A percentile compares a stretch with the other conserved stretches of the same genome.
These are phyloP conservation scores for Corydoras sp. DNA, from an alignment of 2,113 vertebrate species.

Conservation along the genomic window DNA sequence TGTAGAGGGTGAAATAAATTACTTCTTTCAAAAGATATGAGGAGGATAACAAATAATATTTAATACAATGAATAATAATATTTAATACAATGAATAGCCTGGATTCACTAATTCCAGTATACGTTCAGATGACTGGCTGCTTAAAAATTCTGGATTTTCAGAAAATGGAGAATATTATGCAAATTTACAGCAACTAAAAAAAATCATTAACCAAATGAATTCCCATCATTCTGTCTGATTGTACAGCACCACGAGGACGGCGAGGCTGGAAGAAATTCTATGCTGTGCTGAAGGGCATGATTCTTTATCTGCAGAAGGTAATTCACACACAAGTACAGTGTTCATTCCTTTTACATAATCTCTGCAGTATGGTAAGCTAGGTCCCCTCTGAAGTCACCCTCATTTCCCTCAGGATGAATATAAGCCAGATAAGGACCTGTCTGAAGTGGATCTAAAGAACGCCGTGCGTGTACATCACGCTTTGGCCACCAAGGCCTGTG, in stretches of 20 bases:
- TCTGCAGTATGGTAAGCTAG: too few relatives aligned
- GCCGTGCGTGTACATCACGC: slow-evolving; percentile 91
- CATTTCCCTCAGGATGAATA: slow-evolving; percentile 79
- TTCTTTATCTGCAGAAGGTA: slow-evolving; percentile 97
- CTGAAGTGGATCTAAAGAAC: slow-evolving; percentile 92
- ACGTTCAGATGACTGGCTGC: too few relatives aligned
- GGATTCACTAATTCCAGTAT: too few relatives aligned
- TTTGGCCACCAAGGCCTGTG: slow-evolving; percentile 85
- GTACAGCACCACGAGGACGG: slow-evolving; percentile 85
- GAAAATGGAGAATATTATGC: too few relatives aligned
- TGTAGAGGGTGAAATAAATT: too few relatives aligned
- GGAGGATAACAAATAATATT: too few relatives aligned
- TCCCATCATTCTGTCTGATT: slow-evolving; percentile 15
- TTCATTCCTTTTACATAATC: background rate
- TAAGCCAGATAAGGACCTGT: slow-evolving; percentile 88
- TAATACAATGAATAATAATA: too few relatives aligned
- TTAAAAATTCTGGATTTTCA: too few relatives aligned
- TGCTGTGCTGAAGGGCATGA: slow-evolving; percentile 91
- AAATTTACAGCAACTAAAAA: too few relatives aligned
- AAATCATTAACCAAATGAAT: slow-evolving; percentile 24
- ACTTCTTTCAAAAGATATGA: too few relatives aligned
- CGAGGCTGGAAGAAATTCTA: slow-evolving; percentile 98
- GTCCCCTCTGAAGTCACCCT: too few relatives aligned
- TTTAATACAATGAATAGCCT: too few relatives aligned
- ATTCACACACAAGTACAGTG: slow-evolving; percentile 43